Conservation (phyloP, 2,888 invertebrate genomes). For the Pimpla rufipes region DNA sequence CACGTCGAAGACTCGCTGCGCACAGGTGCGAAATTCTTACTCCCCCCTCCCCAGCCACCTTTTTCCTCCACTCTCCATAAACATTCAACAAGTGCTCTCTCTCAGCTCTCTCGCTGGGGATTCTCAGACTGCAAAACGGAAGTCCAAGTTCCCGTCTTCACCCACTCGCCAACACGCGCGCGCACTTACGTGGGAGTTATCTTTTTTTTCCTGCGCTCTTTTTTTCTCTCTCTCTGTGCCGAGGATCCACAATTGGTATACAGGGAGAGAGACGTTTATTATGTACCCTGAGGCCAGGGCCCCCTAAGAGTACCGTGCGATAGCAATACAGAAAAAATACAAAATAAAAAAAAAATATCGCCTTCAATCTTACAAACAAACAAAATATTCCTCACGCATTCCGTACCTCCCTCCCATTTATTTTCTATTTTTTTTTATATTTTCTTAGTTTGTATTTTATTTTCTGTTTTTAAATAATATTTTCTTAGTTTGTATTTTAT, state of each 20-base stretch:
- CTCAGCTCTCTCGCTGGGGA: conserved; percentile 16
- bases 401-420: no score
- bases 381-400: no score
- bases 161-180: conserved; percentile 19
- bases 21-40: conserved; percentile 62
- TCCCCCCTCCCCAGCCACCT: neutral
- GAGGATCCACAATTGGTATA: neutral
- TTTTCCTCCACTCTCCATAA: conserved; percentile 57
- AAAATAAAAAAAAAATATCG: no score
- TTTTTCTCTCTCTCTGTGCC: neutral
- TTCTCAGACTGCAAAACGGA: conserved; percentile 54
- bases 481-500: no score
- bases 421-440: no score
- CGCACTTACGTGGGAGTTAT: conserved; percentile 29
- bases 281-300: no score
- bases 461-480: no score
- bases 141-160: conserved; percentile 52
- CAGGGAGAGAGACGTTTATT: neutral
- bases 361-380: no score
- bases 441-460: no score
- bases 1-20: conserved; percentile 27
- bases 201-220: neutral
- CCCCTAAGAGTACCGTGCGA: no score
- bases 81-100: conserved; percentile 67
- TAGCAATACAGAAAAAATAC: no score